phyloP scores from a whole-genome alignment of 2,113 vertebrate species.

The Nothocercus nigrocapillus region DNA sequence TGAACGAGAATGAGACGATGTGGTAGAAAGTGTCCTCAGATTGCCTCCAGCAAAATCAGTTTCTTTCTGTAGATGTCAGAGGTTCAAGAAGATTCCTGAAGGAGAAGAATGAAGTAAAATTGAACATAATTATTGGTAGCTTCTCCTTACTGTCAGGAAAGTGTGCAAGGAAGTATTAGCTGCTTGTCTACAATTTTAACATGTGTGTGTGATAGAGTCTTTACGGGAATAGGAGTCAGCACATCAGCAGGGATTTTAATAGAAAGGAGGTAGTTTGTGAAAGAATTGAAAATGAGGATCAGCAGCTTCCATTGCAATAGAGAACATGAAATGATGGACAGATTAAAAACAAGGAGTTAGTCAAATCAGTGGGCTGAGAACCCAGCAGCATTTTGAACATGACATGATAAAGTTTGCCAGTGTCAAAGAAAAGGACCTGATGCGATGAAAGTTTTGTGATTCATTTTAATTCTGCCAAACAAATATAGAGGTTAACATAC shows the following conservation, averaged over 20 bases:
- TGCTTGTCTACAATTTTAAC: not conserved
- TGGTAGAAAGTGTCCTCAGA: not conserved
- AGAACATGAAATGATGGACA: not conserved
- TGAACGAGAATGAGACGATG: not conserved
- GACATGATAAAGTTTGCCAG: not conserved
- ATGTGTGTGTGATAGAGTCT: not conserved
- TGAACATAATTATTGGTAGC: not conserved
- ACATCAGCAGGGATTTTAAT: not conserved
- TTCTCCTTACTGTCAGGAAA: not conserved
- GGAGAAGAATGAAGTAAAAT: not conserved
- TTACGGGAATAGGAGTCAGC: not conserved
- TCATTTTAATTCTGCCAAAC: not conserved
- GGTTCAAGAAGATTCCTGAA: not conserved
- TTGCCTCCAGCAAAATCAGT: not conserved
- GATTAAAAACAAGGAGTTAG: not conserved
- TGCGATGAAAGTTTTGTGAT: not conserved
- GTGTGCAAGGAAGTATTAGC: not conserved
- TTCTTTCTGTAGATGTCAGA: not conserved
- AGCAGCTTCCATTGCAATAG: not conserved
- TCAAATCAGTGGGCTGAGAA: not conserved
- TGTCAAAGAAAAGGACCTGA: not conserved
- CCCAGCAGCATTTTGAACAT: not conserved
- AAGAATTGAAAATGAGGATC: not conserved
- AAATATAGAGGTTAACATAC: not conserved
- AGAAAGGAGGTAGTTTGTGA: not conserved